These are phyloP conservation scores for Pluvialis apricaria DNA, from an alignment of 2,113 vertebrate genomes.

Conservation along the genomic window DNA sequence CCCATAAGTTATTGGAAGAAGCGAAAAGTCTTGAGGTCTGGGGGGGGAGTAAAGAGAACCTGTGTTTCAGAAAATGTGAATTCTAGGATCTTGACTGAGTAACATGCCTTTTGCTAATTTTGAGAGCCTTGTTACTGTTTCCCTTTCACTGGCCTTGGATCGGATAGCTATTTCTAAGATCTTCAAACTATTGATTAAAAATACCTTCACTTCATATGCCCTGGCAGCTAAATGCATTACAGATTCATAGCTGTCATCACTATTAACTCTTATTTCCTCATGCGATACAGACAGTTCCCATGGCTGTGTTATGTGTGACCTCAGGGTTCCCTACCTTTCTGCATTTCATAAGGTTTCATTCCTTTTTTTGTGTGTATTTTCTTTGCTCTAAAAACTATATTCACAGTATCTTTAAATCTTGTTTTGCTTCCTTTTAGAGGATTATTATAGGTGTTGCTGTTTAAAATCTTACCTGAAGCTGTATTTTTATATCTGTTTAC, in stretches of 20 bases:
- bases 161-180: background rate
- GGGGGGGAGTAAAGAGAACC: background rate
- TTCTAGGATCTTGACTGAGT: background rate
- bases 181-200: background rate
- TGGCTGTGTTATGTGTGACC: background rate
- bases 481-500: background rate
- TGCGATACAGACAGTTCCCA: background rate
- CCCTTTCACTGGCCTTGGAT: background rate
- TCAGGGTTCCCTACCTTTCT: background rate
- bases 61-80: background rate
- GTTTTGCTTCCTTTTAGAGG: background rate
- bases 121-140: background rate
- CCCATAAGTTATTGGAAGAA: background rate
- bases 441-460: background rate
- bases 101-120: background rate
- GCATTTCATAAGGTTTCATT: background rate
- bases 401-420: background rate
- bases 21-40: fast-evolving
- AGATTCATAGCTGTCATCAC: background rate
- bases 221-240: background rate
- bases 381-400: background rate
- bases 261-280: background rate
- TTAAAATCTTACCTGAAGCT: background rate
- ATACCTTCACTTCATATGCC: background rate
- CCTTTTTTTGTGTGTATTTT: background rate